A percentile compares a stretch with the other conserved stretches of the same genome.
These are phyloP conservation scores for Hyposoter didymator DNA, from an alignment of 2,888 invertebrate species.

Conservation along the genomic window DNA sequence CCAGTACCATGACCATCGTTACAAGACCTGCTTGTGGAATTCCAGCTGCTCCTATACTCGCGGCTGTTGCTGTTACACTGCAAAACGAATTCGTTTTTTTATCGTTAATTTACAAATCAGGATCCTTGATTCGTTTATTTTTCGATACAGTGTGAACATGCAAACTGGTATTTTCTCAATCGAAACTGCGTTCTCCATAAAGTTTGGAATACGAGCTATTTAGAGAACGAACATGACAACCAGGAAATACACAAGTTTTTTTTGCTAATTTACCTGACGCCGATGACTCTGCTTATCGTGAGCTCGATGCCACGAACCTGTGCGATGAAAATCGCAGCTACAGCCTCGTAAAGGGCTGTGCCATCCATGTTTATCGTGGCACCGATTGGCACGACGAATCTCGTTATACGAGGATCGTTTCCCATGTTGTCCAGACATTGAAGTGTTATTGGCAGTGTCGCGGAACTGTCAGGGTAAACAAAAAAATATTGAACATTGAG, in stretches of 20 bases:
- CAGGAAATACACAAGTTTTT: background rate
- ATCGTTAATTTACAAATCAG: background rate
- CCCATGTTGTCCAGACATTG: constrained; percentile 96
- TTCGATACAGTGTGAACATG: background rate
- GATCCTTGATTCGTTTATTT: background rate
- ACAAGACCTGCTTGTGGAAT: constrained; percentile 98
- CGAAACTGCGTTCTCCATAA: no score
- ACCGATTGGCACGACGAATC: constrained; percentile 98
- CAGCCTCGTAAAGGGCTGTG: constrained; percentile 98
- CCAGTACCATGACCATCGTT: constrained; percentile 98
- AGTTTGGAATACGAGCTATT: no score
- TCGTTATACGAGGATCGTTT: constrained; percentile 95
- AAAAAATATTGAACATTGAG: background rate
- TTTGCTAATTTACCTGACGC: constrained; percentile 89
- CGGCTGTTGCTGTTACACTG: constrained; percentile 98
- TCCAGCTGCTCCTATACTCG: constrained; percentile 98
- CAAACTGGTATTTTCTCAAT: background rate
- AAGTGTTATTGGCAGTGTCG: constrained; percentile 97
- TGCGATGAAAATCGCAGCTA: constrained; percentile 98
- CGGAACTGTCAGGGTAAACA: constrained; percentile 87
- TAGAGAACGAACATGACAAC: no score
- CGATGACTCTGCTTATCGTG: constrained; percentile 94
- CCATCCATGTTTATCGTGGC: constrained; percentile 99
- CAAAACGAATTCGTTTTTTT: background rate
- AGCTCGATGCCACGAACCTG: constrained; percentile 93